Percentiles rank a stretch among this genome's conserved stretches.
These are phyloP conservation scores for Ptychochromis oligacanthus DNA, from an alignment of 2,113 vertebrate species.

Conservation along the genomic window DNA sequence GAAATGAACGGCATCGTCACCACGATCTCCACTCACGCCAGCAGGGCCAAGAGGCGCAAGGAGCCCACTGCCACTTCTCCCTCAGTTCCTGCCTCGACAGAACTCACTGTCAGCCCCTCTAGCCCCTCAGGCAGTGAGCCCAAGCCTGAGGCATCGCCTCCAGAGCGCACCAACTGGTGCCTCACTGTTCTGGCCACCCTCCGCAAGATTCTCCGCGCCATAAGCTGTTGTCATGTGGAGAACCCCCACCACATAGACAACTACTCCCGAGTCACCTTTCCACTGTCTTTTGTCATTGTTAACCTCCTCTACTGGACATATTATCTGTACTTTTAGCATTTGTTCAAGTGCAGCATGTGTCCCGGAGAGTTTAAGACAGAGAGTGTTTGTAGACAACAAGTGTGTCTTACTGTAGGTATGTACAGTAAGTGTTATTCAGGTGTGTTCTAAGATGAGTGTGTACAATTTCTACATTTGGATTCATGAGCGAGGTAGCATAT, in stretches of 20 bases:
- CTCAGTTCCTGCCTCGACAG: conserved; percentile 44
- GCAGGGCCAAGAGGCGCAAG: conserved; percentile 72
- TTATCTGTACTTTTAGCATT: conserved; percentile 88
- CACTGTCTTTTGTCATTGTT: conserved; percentile 87
- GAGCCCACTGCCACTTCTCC: conserved; percentile 49
- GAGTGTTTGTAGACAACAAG: conserved; percentile 29
- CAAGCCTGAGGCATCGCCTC: conserved; percentile 71
- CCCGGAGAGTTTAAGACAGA: conserved; percentile 30
- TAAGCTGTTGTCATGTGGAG: conserved; percentile 86
- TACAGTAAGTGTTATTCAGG: conserved; percentile 45
- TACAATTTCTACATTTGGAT: conserved; percentile 38
- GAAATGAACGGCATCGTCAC: conserved; percentile 85
- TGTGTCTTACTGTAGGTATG: conserved; percentile 57
- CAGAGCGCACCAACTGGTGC: conserved; percentile 70
- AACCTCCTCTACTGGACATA: conserved; percentile 93
- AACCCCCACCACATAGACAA: conserved; percentile 94
- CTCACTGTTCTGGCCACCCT: conserved; percentile 69
- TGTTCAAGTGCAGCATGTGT: conserved; percentile 19
- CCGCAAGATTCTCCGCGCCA: conserved; percentile 79
- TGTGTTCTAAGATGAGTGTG: conserved; percentile 45
- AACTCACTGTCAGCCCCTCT: conserved; percentile 67
- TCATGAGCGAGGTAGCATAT: conserved; percentile 32
- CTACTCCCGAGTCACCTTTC: conserved; percentile 89
- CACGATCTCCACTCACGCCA: conserved; percentile 78
- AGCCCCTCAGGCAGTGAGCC: conserved; percentile 68